Evolutionary conservation across 2,797 vertebrate genomes (phyloP).

Genomic region (Glyptemys insculpta): DNA sequence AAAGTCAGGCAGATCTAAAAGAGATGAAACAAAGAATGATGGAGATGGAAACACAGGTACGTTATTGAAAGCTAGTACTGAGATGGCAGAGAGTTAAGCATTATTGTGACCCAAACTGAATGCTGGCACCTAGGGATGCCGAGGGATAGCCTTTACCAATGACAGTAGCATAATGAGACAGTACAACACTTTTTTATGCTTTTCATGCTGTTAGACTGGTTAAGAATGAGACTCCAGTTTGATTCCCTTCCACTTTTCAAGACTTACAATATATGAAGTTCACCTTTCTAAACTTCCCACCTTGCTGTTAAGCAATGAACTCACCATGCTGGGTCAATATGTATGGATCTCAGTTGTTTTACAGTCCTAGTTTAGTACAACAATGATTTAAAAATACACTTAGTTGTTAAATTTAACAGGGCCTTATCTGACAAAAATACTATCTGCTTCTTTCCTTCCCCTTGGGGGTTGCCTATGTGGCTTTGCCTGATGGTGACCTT

Average conservation of each 20-base stretch:
- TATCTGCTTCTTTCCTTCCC: neutral
- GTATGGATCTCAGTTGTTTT: neutral
- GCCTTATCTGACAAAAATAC: neutral
- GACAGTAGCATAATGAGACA: neutral
- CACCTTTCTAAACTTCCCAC: constrained; percentile 16
- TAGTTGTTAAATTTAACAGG: neutral
- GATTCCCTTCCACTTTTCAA: neutral
- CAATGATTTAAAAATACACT: too few relatives aligned
- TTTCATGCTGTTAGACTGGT: neutral
- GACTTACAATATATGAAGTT: neutral
- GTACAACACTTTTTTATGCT: neutral
- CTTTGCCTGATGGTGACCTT: neutral
- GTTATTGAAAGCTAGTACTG: rapidly evolving
- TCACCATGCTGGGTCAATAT: neutral
- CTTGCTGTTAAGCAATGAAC: neutral
- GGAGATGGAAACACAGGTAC: constrained; percentile 97
- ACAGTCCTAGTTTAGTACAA: neutral
- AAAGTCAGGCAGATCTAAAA: constrained; percentile 93
- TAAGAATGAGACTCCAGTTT: neutral
- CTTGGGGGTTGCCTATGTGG: neutral
- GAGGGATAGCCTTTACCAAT: neutral
- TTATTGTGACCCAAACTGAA: neutral
- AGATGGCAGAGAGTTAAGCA: neutral
- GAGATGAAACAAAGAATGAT: constrained; percentile 95
- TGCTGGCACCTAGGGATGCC: neutral